phyloP scores from a whole-genome alignment of 2,113 vertebrate genomes.

The Sclerurus mexicanus region DNA sequence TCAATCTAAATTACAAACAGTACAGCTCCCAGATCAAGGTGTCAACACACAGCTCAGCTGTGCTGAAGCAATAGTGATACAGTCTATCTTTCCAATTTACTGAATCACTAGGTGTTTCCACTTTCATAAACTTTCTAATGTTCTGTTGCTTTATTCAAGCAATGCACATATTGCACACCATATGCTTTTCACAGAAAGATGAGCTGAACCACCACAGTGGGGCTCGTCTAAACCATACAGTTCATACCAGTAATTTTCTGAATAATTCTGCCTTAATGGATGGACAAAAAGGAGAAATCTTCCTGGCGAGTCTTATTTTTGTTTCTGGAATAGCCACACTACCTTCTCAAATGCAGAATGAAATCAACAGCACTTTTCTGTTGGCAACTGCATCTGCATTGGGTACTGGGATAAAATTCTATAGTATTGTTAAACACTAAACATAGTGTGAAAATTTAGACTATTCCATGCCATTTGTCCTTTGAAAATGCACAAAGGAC shows the following conservation, averaged over 20 bases:
- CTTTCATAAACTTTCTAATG: neutral
- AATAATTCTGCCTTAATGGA: neutral
- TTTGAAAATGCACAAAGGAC: neutral
- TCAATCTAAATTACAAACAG: neutral
- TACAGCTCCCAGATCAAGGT: neutral
- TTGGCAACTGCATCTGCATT: neutral
- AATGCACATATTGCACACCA: accelerated
- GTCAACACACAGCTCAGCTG: neutral
- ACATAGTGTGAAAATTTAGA: neutral
- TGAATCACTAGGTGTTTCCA: neutral
- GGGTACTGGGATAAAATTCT: neutral
- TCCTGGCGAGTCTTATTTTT: neutral
- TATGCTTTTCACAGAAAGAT: neutral
- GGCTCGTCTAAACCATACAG: accelerated
- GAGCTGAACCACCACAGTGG: neutral
- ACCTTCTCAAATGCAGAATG: neutral
- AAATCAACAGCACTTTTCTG: neutral
- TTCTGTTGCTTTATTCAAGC: neutral
- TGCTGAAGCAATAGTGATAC: neutral
- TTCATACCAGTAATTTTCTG: neutral
- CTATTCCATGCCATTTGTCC: neutral
- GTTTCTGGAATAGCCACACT: neutral
- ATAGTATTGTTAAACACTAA: neutral
- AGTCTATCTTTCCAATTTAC: neutral
- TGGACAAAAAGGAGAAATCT: neutral